Evolutionary conservation across 2,888 invertebrate genomes (phyloP), one percentile per base, ranked within the genome.

Genomic region (Piscicola geometra): DNA sequence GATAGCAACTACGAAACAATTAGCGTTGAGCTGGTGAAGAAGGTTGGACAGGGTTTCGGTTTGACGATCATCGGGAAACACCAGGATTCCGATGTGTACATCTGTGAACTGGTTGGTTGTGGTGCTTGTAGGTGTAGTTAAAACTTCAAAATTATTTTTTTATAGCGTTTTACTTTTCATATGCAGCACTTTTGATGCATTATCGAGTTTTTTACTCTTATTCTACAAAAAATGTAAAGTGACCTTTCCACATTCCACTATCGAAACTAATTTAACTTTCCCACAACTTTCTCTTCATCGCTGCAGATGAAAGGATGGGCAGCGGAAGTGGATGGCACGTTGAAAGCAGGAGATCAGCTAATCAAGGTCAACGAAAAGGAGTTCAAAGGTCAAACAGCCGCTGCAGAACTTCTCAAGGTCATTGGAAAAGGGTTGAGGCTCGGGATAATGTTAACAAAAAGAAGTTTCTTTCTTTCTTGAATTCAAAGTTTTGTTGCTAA

Each of bases 291-390:
- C 21, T 50, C 18, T 1, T 25, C 28, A 12, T 21, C 3, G n/a
- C n/a, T n/a, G n/a, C 85, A 94, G 94, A 88, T 93, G 30, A 89
- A 91, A 76, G 96, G 95, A 1, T 93, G 96, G 35, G 90, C 91
- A 56, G 95, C 95, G 0, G 88, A 89, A 80, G 85, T 86, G 25
- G 95, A 96, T 84, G 94, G 92, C 1, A 90, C 93, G 76, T 89
- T 99, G 79, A 91, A 93, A 87, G 91, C 91, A 82, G 97, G 98
- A 30, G 98, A 99, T 86, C 90, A 93, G 82, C 90, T 99, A 72
- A 87, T 93, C 9, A 89, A 93, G 47, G 92, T 98, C 21, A 94
- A 96, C 84, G 93, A 92, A 2, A 91, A 93, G 82, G 92, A 93
- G 79, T 84, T 88, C 80, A 73, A 73, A 36, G 73, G 73, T 0